Percentiles rank a stretch among this genome's conserved stretches.
Conservation (phyloP, 2,113 vertebrate genomes). For the Elephas maximus region DNA sequence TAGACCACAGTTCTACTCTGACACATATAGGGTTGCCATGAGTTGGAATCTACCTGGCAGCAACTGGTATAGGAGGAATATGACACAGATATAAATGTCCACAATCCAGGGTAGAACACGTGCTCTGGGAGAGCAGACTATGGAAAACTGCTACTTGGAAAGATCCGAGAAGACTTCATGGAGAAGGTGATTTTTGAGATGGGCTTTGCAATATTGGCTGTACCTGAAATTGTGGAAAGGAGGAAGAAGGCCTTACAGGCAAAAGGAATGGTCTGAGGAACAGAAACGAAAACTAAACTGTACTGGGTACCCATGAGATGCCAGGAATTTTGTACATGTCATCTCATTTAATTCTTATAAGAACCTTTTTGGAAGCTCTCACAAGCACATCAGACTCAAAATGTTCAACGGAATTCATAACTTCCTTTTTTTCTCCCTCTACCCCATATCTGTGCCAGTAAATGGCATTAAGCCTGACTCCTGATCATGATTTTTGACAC, state of each 20-base stretch:
- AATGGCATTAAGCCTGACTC: not conserved
- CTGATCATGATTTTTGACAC: not conserved
- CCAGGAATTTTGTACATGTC: not conserved
- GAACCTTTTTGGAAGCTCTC: not conserved
- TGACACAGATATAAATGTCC: not conserved
- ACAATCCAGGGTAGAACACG: not conserved
- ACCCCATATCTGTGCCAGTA: not conserved
- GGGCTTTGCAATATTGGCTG: not conserved
- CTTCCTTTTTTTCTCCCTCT: not conserved
- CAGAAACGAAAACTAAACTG: not conserved
- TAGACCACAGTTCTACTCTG: no score
- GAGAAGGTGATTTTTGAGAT: not conserved
- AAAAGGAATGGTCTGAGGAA: not conserved
- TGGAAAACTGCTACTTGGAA: not conserved
- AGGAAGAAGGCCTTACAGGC: not conserved
- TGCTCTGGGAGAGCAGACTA: not conserved
- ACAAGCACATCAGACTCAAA: not conserved
- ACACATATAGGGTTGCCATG: no score
- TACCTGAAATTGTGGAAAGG: not conserved
- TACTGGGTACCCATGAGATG: not conserved
- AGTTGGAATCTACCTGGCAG: no score
- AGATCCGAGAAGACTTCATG: not conserved
- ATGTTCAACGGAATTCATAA: not conserved
- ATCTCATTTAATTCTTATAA: not conserved
- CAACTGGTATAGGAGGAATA: not conserved